Evolutionary conservation across 2,113 vertebrate genomes (phyloP), one percentile per base, ranked within the genome.

Genomic region (Phaetusa simplex): DNA sequence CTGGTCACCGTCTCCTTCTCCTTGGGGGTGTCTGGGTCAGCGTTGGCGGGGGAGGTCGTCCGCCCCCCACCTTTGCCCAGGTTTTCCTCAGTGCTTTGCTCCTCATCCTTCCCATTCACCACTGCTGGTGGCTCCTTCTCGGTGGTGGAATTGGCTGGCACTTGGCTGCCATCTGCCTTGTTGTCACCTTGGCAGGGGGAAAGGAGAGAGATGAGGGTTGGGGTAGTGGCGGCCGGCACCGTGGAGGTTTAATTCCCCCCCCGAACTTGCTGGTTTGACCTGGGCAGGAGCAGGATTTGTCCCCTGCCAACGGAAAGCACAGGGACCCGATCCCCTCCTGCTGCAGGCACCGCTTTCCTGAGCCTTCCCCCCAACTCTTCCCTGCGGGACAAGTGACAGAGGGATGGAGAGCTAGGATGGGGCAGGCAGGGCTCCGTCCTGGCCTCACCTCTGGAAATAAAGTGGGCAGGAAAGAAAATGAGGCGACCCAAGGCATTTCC

Each of bases 31-130:
- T 98, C 98, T 0, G 65, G 69, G 9, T 98, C 98, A 0, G 98
- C 74, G 72, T 98, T 99, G 9, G 98, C 96, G 0, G 90, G 94
- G 94, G 99, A 98, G 14, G 98, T 98, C 7, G 99, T 98, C 78
- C 98, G 98, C 71, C 98, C 99, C 85, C 99, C 98, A 14, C 95
- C 98, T 96, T 99, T 99, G 94, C 98, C 98, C 64, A 99, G 97
- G 36, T 97, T 97, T 5, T 98, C 98, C 30, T 98, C 98, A 2
- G 98, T 95, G 21, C 98, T 98, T 88, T 98, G 99, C 67, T 99
- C 99, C 15, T 99, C 98, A 0, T 99, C 99, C 93, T 98, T 98
- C 56, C 99, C 99, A 0, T 99, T 99, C 81, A 99, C 98, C 82
- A 99, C 98, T 2, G 97, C 98, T 0, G 91, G 88, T 2, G 93